Conservation (phyloP, 2,113 vertebrate genomes). For the Vicugna pacos region DNA sequence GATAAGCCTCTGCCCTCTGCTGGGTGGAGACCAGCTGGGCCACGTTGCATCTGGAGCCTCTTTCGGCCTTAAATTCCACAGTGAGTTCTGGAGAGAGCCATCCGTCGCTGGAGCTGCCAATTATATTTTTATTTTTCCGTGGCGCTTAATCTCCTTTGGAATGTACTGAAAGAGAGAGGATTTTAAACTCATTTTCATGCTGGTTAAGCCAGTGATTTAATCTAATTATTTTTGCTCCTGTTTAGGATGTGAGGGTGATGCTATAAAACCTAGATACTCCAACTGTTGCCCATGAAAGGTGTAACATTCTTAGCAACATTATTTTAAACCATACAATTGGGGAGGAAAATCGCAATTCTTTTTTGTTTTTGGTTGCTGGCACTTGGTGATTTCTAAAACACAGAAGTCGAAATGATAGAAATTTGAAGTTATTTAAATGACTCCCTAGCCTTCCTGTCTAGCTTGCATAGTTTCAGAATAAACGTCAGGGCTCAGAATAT, state of each 20-base stretch:
- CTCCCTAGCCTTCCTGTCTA: conserved; percentile 15
- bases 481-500: conserved; percentile 51
- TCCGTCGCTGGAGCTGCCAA: neutral
- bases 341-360: neutral
- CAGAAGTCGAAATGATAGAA: conserved; percentile 61
- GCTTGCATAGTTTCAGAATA: conserved; percentile 65
- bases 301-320: conserved; percentile 29
- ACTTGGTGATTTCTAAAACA: conserved; percentile 59
- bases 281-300: conserved; percentile 33
- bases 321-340: conserved; percentile 59
- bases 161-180: neutral
- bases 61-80: neutral
- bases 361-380: conserved; percentile 51
- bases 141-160: conserved; percentile 35
- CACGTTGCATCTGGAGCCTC: neutral
- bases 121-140: neutral
- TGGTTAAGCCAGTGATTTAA: conserved; percentile 4
- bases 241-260: neutral
- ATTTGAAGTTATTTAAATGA: conserved; percentile 63
- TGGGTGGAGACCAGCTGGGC: neutral
- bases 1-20: neutral
- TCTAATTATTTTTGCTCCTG: conserved; percentile 63
- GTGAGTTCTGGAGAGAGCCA: neutral
- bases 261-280: neutral
- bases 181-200: conserved; percentile 38